phyloP scores from a whole-genome alignment of 2,113 vertebrate genomes.

The Diphyllodes magnificus region DNA sequence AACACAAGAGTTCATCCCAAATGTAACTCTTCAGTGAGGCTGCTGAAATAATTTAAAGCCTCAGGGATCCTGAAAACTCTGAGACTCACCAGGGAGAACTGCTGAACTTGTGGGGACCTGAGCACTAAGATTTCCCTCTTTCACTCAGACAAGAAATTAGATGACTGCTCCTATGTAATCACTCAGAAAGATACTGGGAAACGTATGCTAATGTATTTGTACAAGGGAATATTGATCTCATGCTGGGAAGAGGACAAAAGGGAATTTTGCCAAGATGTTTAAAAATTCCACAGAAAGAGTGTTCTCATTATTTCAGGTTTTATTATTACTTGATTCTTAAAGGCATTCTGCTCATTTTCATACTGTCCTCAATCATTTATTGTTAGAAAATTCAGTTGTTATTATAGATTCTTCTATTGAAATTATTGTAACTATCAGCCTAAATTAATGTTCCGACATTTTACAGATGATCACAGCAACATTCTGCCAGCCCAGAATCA shows the following conservation, averaged over 20 bases:
- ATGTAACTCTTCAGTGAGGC: not conserved
- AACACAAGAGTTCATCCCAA: not conserved
- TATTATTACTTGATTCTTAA: not conserved
- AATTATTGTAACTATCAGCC: not conserved
- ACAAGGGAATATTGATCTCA: not conserved
- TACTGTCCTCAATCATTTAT: not conserved
- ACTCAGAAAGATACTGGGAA: not conserved
- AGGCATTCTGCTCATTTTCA: not conserved
- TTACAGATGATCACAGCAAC: not conserved
- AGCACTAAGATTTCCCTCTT: not conserved
- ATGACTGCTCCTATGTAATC: not conserved
- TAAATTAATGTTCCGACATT: not conserved
- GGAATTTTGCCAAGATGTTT: not conserved
- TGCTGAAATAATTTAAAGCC: not conserved
- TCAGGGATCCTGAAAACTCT: not conserved
- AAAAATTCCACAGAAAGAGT: not conserved
- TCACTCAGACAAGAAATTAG: not conserved
- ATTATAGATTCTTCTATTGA: not conserved
- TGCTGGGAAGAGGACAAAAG: not conserved
- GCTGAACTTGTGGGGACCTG: not conserved
- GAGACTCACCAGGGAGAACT: not conserved
- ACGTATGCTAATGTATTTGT: not conserved
- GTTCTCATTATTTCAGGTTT: not conserved
- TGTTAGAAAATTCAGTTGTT: not conserved
- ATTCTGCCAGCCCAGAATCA: not conserved